phyloP scores from a whole-genome alignment of 2,888 invertebrate species.

The Dynastes maya region DNA sequence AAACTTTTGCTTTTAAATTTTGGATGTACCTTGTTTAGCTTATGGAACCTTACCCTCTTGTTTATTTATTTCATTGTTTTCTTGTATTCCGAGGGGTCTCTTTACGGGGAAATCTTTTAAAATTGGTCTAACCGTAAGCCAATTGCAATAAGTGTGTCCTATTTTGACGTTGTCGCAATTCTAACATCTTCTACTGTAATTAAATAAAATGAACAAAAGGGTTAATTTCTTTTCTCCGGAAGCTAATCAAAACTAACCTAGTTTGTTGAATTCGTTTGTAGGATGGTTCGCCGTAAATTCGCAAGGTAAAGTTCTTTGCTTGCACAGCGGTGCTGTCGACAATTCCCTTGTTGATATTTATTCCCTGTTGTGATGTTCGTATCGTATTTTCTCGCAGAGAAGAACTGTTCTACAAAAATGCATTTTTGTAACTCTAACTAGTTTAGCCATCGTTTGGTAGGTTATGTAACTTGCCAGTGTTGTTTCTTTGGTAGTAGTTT shows the following conservation, averaged over 20 bases:
- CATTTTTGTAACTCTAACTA: no score
- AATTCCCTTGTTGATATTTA: constrained; percentile 16
- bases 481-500: no score
- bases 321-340: background rate
- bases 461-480: background rate
- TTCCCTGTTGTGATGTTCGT: background rate
- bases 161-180: background rate
- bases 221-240: background rate
- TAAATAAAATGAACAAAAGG: constrained; percentile 1
- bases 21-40: no score
- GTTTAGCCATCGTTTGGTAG: no score
- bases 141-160: background rate
- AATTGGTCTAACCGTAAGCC: background rate
- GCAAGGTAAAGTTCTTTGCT: background rate
- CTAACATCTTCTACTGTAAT: background rate
- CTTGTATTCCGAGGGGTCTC: no score
- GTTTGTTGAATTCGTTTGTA: constrained; percentile 1
- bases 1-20: no score
- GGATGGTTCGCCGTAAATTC: background rate
- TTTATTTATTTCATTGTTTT: no score
- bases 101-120: no score
- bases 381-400: no score
- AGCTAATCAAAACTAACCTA: constrained; percentile 5
- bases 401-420: no score
- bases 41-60: no score